Evolutionary conservation across 2,888 invertebrate genomes (phyloP), one percentile per base, ranked within the genome.

Genomic region (Drosophila eohydei): DNA sequence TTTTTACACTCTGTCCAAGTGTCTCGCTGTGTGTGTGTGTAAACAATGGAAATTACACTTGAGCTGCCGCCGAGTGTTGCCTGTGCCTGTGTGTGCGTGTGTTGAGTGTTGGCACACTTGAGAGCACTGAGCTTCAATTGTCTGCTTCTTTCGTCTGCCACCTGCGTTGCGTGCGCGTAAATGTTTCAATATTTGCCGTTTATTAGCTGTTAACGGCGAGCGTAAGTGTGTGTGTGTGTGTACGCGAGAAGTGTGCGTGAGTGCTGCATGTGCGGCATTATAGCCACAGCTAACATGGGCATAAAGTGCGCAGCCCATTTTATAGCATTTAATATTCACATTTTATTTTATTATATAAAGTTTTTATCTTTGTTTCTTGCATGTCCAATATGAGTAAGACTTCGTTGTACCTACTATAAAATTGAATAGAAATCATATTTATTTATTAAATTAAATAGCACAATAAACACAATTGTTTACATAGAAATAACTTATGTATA

Each of bases 1-100:
- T 72, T 80, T 74, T 84, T 61, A 76, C 61, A 72, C 56, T 50
- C 63, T 65, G 52, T 32, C 62, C 66, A 60, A 41, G 59, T 64
- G 44, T 34, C 41, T 58, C 43, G 26, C 38, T 32, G 34, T 57
- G 28, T 55, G 55, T 44, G 54, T 55, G 62, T 71, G 79, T 70
- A 77, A 79, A 86, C 83, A 83, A 86, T 83, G 79, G 74, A 85
- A 83, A 83, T 78, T 80, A 85, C 81, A 85, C 86, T 85, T 80
- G 71, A 80, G 78, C 74, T 78, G 85, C 51, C 80, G 41, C 75
- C 34, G 38, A 63, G 63, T 40, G 38, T 38, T 63, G 55, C 16
- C 21, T 46, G 59, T 48, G 36, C 30, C 34, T 34, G 30, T 40
- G 63, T 26, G n/a, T 16, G 26, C 16, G 58, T 50, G 64, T 28